Evolutionary conservation across 2,797 vertebrate genomes (phyloP).

Genomic region (Varecia variegata): DNA sequence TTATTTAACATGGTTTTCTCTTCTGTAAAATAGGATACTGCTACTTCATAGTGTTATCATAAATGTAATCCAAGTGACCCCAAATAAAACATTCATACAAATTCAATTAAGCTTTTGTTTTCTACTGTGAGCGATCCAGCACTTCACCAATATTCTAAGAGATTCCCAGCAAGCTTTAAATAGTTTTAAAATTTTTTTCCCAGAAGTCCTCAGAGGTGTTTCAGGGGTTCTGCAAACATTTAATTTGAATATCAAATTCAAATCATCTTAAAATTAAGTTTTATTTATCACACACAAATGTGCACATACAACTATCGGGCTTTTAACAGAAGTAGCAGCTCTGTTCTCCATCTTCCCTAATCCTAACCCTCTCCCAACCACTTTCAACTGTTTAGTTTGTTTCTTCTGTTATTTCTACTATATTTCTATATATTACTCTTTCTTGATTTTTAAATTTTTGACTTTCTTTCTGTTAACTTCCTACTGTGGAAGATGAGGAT

Average conservation of each 20-base stretch:
- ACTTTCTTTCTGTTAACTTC: background rate
- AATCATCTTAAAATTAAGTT: background rate
- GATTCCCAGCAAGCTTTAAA: background rate
- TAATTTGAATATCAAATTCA: background rate
- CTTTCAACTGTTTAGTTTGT: background rate
- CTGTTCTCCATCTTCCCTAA: background rate
- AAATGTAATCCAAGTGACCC: background rate
- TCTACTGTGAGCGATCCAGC: background rate
- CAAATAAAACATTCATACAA: background rate
- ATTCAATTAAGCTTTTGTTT: background rate
- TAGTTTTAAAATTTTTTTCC: background rate
- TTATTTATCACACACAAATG: background rate
- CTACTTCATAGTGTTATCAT: background rate
- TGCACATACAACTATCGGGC: background rate
- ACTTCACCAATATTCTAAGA: background rate
- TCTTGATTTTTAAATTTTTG: background rate
- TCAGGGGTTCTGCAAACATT: background rate
- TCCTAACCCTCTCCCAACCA: background rate
- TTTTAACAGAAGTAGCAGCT: background rate
- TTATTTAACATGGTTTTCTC: background rate
- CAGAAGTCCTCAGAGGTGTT: background rate
- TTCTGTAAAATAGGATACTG: background rate
- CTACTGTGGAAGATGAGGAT: background rate
- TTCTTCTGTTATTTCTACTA: background rate
- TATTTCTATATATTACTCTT: background rate